Percentiles rank a stretch among this genome's conserved stretches.
phyloP scores from a whole-genome alignment of 2,797 vertebrate genomes.

The Phalanger gymnotis region DNA sequence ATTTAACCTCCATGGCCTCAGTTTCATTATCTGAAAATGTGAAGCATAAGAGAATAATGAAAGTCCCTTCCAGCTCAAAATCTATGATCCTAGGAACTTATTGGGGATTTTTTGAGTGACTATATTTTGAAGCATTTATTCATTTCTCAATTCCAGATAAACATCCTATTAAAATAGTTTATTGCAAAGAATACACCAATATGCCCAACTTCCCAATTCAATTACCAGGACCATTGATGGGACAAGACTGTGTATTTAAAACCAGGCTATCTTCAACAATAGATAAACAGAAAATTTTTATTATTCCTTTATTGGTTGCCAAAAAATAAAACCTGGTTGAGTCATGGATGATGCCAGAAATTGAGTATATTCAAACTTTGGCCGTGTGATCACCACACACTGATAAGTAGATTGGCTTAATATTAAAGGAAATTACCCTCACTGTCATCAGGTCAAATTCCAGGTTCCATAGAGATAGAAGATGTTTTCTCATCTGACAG shows the following conservation, averaged over 20 bases:
- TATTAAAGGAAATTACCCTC: conserved; percentile 61
- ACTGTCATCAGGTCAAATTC: conserved; percentile 38
- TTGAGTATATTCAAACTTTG: neutral
- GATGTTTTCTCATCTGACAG: conserved; percentile 46
- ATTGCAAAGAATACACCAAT: conserved; percentile 21
- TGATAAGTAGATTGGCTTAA: conserved; percentile 54
- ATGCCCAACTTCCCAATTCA: conserved; percentile 1
- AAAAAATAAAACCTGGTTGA: conserved; percentile 44
- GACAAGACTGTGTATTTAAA: conserved; percentile 10
- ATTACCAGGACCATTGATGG: conserved; percentile 5
- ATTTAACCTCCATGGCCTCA: neutral
- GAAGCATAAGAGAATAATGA: neutral
- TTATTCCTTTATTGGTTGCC: conserved; percentile 7
- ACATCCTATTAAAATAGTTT: neutral
- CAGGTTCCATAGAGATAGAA: neutral
- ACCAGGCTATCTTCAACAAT: conserved; percentile 29
- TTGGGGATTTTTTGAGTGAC: neutral
- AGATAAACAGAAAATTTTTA: neutral
- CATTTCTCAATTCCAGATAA: neutral
- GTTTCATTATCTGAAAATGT: neutral
- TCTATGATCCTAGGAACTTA: neutral
- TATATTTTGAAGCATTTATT: neutral
- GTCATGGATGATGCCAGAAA: conserved; percentile 24
- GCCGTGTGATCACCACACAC: conserved; percentile 19
- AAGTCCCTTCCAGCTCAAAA: neutral